Evolutionary conservation across 2,888 invertebrate genomes (phyloP).

Genomic region (Sminthurinus aureus): DNA sequence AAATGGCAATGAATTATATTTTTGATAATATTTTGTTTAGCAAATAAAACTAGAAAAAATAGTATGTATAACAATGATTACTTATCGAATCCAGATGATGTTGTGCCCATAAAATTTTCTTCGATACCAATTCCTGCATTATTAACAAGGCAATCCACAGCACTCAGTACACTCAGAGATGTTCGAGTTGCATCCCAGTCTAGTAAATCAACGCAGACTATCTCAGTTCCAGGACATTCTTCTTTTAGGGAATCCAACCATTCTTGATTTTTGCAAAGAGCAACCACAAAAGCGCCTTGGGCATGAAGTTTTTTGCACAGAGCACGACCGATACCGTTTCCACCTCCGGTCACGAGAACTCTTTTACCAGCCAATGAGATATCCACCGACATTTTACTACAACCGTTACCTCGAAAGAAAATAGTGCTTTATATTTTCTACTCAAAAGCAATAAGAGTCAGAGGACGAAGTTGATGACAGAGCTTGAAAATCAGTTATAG

Average conservation of each 20-base stretch:
- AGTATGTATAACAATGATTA: conserved; percentile 63
- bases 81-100: conserved; percentile 76
- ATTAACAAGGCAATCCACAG: conserved; percentile 85
- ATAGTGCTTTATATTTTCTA: no score
- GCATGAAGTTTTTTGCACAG: conserved; percentile 39
- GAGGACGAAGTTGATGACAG: no score
- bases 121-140: conserved; percentile 82
- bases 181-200: conserved; percentile 78
- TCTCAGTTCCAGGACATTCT: conserved; percentile 69
- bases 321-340: conserved; percentile 80
- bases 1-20: no score
- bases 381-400: conserved; percentile 68
- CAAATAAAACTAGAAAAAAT: not conserved
- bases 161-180: conserved; percentile 68
- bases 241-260: conserved; percentile 72
- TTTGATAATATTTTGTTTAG: no score
- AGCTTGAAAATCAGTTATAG: no score
- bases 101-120: conserved; percentile 74
- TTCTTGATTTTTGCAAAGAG: conserved; percentile 74
- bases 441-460: no score
- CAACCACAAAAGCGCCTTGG: conserved; percentile 74
- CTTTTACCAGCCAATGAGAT: conserved; percentile 76
- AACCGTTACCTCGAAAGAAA: no score
- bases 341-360: conserved; percentile 86
- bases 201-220: conserved; percentile 74